phyloP scores from a whole-genome alignment of 2,113 vertebrate genomes.

The Eira barbara region DNA sequence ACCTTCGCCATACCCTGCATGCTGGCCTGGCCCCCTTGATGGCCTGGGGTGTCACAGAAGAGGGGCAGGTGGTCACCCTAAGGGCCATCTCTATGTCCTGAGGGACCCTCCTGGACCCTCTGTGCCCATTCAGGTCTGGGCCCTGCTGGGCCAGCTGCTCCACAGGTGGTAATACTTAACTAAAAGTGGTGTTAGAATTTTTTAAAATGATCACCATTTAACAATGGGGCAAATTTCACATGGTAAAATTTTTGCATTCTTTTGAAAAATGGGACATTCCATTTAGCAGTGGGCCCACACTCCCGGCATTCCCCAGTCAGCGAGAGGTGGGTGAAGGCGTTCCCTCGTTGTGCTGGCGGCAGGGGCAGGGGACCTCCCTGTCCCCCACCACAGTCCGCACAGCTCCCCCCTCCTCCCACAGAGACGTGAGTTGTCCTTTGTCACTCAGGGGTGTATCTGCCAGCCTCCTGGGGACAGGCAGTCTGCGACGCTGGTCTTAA shows the following conservation, averaged over 20 bases:
- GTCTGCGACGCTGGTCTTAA: neutral
- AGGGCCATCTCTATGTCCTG: neutral
- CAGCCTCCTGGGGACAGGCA: neutral
- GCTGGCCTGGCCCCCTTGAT: neutral
- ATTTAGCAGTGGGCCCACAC: rapidly evolving
- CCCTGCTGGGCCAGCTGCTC: neutral
- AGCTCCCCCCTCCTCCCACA: too few species aligned
- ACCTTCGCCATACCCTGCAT: neutral
- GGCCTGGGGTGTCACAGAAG: neutral
- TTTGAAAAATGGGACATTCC: neutral
- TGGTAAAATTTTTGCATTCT: neutral
- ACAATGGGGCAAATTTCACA: neutral
- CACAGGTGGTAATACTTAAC: neutral
- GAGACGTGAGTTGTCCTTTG: rapidly evolving
- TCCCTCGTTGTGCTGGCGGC: too few species aligned
- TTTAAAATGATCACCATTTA: neutral
- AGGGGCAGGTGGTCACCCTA: neutral
- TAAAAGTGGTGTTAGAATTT: too few species aligned
- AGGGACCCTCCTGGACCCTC: neutral
- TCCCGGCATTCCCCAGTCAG: neutral
- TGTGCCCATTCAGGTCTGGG: too few species aligned
- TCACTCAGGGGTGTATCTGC: neutral
- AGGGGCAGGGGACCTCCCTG: too few species aligned
- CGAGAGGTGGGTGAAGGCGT: neutral
- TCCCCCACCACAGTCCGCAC: rapidly evolving